Base-by-base conservation (phyloP, 1,140 invertebrate genomes). In the Brachionus rotundiformis region DNA sequence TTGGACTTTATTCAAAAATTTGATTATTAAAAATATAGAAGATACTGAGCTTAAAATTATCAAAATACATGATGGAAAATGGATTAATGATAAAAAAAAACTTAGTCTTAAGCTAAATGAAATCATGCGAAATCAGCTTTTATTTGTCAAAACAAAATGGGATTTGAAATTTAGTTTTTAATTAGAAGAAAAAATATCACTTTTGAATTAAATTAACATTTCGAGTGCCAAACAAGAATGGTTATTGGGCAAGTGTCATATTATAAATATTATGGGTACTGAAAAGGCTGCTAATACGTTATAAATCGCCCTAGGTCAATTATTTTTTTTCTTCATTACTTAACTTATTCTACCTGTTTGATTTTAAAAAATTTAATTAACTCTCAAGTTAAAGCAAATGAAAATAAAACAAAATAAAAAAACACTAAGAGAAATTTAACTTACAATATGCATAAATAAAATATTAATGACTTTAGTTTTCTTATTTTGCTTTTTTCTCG, bases 381-480 rank as follows among this genome's bases (percentile, higher is more conserved):
- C n/a, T 68, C 33, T 68, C 36, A 36, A 68, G n/a, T 68, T 16
- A 68, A 29, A 19, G n/a, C 16, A 13, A 19, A 33, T 36, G 63
- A 68, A 68, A 68, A n/a, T n/a, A n/a, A n/a, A n/a, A n/a, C n/a
- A n/a, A n/a, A 68, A 36, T 19, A 16, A 68, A 63, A 54, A 54
- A n/a, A 54, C 61, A 19, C 36, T n/a, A 68, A 31, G 13, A 16
- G 10, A 68, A 68, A 68, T 68, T 36, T 33, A 68, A 68, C 63
- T 68, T 68, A 68, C 63, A 68, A 68, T 36, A 13, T 36, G 16
- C 27, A 68, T 36, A 68, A 68, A 68, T 33, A 33, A 68, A 68
- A 68, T 33, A 68, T 68, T 39, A 68, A 33, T 68, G 63, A 68
- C 63, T 68, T 68, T 39, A 36, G 29, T 63, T 63, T 29, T 63